A percentile compares a stretch with the other conserved stretches of the same genome.
Evolutionary conservation across 1,140 invertebrate species (phyloP).

Genomic region (Drosophila pectinifera): DNA sequence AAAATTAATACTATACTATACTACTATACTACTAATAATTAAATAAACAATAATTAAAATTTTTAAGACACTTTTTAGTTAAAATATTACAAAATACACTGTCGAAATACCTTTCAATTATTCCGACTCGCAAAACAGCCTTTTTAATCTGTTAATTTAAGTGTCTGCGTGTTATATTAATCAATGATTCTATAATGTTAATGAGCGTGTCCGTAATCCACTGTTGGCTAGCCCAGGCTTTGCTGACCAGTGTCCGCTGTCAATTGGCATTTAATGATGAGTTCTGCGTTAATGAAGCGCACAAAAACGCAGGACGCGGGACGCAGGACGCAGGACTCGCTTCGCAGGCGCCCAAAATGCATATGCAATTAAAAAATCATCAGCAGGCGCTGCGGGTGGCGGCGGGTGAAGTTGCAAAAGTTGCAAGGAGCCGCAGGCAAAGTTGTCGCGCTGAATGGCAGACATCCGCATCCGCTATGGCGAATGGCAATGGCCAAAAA

Average conservation of each 20-base stretch:
- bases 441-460: conserved; percentile 60
- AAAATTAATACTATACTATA: too few species aligned
- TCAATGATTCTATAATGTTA: conserved; percentile 3
- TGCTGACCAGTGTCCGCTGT: conserved; percentile 36
- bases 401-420: conserved; percentile 54
- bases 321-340: not conserved
- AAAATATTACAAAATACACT: too few species aligned
- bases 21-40: too few species aligned
- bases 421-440: conserved; percentile 52
- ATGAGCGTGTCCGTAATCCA: conserved; percentile 13
- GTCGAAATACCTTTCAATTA: too few species aligned
- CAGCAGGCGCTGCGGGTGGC: conserved; percentile 56
- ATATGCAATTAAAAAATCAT: conserved; percentile 79
- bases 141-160: too few species aligned
- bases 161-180: not conserved
- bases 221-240: not conserved
- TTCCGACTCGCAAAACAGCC: too few species aligned
- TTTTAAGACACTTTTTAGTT: too few species aligned
- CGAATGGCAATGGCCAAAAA: conserved; percentile 50
- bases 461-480: conserved; percentile 48
- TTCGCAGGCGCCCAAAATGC: conserved; percentile 34
- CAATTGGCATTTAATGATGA: conserved; percentile 55
- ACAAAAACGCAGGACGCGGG: conserved; percentile 19
- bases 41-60: too few species aligned
- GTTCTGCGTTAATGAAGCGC: conserved; percentile 59